A percentile compares a stretch with the other conserved stretches of the same genome.
These are phyloP conservation scores for Drosophila nigrodunni DNA, from an alignment of 1,140 invertebrate genomes.

Conservation along the genomic window DNA sequence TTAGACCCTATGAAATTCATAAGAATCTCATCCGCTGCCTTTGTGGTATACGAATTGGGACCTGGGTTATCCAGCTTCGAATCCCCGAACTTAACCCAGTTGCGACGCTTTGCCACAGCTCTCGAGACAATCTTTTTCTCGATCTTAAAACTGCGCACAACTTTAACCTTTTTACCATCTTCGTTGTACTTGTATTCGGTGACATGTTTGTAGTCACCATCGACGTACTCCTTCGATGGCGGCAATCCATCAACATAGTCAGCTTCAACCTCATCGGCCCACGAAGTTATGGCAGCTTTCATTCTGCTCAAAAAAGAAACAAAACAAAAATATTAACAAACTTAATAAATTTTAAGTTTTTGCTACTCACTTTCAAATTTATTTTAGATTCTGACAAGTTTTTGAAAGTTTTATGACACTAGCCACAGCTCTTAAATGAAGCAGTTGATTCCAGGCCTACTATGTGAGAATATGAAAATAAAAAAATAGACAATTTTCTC, in stretches of 20 bases:
- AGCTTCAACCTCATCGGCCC: conserved; percentile 96
- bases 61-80: conserved; percentile 95
- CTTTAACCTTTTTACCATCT: conserved; percentile 94
- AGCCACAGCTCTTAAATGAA: not conserved
- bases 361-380: not conserved
- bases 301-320: conserved; percentile 11
- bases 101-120: conserved; percentile 95
- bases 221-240: conserved; percentile 91
- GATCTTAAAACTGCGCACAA: conserved; percentile 95
- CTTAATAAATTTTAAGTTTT: not conserved
- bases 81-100: conserved; percentile 97
- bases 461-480: not conserved
- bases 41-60: conserved; percentile 97
- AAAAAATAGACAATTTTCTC: too few species aligned
- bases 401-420: not conserved
- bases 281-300: conserved; percentile 92
- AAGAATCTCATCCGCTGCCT: conserved; percentile 96
- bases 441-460: not conserved
- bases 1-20: conserved; percentile 96
- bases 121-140: conserved; percentile 96
- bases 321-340: not conserved
- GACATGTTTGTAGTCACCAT: conserved; percentile 95
- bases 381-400: not conserved
- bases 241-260: conserved; percentile 91
- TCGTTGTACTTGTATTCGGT: conserved; percentile 97